Evolutionary conservation across 2,113 vertebrate genomes (phyloP).

Genomic region (Tautogolabrus adspersus): DNA sequence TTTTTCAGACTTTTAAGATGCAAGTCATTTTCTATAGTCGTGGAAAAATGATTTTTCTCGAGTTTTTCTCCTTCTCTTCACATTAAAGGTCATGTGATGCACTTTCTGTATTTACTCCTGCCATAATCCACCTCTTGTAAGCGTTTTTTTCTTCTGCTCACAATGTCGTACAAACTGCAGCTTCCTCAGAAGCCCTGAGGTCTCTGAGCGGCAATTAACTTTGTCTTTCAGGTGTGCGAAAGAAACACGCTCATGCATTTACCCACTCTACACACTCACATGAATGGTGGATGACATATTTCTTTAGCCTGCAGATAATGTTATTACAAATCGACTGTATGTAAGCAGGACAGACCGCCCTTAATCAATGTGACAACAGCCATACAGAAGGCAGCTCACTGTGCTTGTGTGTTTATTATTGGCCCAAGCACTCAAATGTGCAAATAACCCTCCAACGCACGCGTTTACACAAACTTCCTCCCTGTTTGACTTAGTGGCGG

Average conservation of each 20-base stretch:
- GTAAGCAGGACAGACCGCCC: conserved; percentile 39
- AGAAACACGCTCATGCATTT: conserved; percentile 12
- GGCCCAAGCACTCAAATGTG: conserved; percentile 42
- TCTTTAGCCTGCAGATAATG: conserved; percentile 59
- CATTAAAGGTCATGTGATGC: conserved; percentile 25
- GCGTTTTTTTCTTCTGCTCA: conserved; percentile 2
- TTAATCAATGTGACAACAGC: conserved; percentile 76
- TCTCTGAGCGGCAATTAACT: conserved; percentile 34
- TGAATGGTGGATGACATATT: conserved; percentile 49
- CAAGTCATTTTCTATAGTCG: not conserved
- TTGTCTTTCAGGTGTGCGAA: conserved; percentile 35
- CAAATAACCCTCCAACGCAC: conserved; percentile 46
- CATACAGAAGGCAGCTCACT: conserved; percentile 24
- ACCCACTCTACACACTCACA: conserved; percentile 32
- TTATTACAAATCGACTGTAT: conserved; percentile 70
- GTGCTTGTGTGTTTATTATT: conserved; percentile 50
- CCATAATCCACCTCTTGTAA: conserved; percentile 4
- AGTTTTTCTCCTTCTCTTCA: not conserved
- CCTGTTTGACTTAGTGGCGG: conserved; percentile 48
- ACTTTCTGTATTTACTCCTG: conserved; percentile 11
- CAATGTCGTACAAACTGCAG: conserved; percentile 23
- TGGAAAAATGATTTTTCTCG: conserved; percentile 11
- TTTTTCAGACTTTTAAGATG: conserved; percentile 31
- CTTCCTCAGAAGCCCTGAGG: conserved; percentile 28
- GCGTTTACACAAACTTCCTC: conserved; percentile 58